phyloP scores from a whole-genome alignment of 2,113 vertebrate species.

The Panthera tigris region DNA sequence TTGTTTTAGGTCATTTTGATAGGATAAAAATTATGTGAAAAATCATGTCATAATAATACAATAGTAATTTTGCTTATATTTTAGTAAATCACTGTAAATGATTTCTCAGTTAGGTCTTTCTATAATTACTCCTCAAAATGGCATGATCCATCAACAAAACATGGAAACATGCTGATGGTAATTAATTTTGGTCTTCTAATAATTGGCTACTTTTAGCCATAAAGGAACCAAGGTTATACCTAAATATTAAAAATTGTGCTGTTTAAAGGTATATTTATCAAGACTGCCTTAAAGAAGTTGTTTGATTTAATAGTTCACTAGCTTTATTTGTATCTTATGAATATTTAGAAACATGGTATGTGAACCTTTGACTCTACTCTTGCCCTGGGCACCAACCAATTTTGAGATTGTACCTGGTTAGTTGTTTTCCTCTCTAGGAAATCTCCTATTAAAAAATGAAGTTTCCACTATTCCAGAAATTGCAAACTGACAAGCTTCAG shows the following conservation, averaged over 20 bases:
- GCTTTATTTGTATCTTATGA: background rate
- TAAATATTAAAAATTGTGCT: background rate
- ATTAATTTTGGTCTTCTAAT: background rate
- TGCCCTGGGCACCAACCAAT: background rate
- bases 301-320: background rate
- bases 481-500: background rate
- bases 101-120: background rate
- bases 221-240: background rate
- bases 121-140: background rate
- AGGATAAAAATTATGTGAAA: background rate
- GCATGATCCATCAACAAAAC: background rate
- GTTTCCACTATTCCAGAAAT: background rate
- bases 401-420: background rate
- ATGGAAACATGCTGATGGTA: background rate
- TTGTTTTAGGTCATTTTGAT: background rate
- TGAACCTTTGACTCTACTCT: background rate
- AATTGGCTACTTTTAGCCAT: background rate
- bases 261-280: background rate
- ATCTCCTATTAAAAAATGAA: background rate
- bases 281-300: background rate
- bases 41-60: background rate
- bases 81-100: background rate
- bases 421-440: background rate
- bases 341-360: background rate
- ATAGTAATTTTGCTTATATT: background rate